Base-by-base conservation (phyloP, 2,888 invertebrate species). In the Furcula furcula region DNA sequence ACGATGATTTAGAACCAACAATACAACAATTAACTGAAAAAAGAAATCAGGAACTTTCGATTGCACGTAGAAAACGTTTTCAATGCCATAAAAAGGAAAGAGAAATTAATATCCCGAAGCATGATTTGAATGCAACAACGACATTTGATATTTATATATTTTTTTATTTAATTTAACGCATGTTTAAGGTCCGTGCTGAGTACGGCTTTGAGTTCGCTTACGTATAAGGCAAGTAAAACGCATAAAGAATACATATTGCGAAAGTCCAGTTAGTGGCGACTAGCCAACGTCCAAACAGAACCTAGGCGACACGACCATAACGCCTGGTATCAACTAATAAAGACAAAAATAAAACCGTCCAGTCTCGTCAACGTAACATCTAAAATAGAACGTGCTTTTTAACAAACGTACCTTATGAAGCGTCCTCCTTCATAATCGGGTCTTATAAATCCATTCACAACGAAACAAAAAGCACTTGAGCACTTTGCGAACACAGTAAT, bases 371-470 rank as follows among this genome's bases (percentile, higher is more conserved):
- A 32, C 35, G 29, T 31, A 40, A 29, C 40, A 40, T 53, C 52
- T 15, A 51, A 61, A 66, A 66, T 64, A 65, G 61, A 63, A 64
- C 52, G 44, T 41, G 43, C 41, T 41, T 55, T 62, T 52, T 62
- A 42, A 53, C 63, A 59, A 49, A 56, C 55, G 14, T 71, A 73
- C 74, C 72, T 69, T 70, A 76, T 57, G 69, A 75, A 65, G 69
- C 68, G 65, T 69, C 66, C 66, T 71, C 71, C 77, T 73, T 78
- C 78, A 79, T 82, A 80, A 79, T 82, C 75, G 73, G 64, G 75
- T 76, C 65, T 65, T 73, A 76, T 74, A 80, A 84, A 86, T 84
- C 86, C 86, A 79, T 76, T 76, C 79, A 85, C 80, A 78, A 76
- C 70, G 78, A 59, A 65, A 67, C 77, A 82, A 84, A 80, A 80